Evolutionary conservation across 2,113 vertebrate genomes (phyloP).

Genomic region (Brachionichthys hirsutus): DNA sequence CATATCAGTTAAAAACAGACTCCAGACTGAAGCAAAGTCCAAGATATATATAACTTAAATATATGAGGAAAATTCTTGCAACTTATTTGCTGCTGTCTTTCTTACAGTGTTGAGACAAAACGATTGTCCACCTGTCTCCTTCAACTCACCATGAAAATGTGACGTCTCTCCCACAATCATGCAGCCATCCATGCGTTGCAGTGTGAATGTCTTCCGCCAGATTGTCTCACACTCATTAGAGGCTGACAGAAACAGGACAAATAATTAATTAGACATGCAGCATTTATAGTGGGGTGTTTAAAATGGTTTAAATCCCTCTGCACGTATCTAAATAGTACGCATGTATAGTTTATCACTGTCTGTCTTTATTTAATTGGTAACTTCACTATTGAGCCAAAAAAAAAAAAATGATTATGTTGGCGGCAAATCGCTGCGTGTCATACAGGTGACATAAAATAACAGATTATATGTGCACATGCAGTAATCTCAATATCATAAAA

Average conservation of each 20-base stretch:
- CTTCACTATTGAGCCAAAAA: no score
- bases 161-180: constrained; percentile 23
- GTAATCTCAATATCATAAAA: no score
- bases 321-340: neutral
- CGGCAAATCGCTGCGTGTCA: neutral
- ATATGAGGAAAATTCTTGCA: neutral
- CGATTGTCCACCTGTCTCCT: constrained; percentile 8
- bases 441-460: neutral
- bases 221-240: constrained; percentile 70
- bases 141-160: constrained; percentile 33
- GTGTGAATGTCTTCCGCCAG: constrained; percentile 63
- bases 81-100: neutral
- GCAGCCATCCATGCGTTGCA: constrained; percentile 64
- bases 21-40: neutral
- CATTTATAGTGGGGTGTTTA: neutral
- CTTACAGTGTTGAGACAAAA: neutral
- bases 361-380: neutral
- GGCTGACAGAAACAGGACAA: constrained; percentile 37
- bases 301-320: neutral
- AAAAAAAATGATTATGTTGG: no score
- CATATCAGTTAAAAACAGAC: neutral
- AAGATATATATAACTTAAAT: no score
- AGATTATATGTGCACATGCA: neutral
- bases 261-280: constrained; percentile 37
- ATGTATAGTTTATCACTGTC: neutral